Conservation (phyloP, 2,888 invertebrate species). For the Lithophane socia region DNA sequence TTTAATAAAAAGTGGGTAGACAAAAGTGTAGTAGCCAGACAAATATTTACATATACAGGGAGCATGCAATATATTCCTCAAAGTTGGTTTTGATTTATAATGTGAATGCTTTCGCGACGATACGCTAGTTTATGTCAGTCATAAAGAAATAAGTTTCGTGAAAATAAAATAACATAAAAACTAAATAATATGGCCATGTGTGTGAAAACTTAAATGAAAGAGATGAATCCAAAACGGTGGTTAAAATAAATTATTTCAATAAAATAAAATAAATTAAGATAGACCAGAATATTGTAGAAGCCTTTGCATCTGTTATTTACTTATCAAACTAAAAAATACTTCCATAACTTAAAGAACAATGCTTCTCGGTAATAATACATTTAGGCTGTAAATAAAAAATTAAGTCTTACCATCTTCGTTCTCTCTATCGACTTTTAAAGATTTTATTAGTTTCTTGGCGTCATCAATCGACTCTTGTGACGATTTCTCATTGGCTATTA, state of each 20-base stretch:
- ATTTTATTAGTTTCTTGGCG: constrained; percentile 86
- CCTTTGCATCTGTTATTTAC: neutral
- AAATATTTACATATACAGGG: constrained; percentile 65
- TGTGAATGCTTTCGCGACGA: constrained; percentile 10
- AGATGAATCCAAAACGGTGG: constrained; percentile 13
- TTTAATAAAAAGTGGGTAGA: constrained; percentile 16
- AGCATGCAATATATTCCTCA: constrained; percentile 83
- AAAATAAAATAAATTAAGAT: constrained; percentile 1
- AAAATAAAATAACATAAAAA: constrained; percentile 56
- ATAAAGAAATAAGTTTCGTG: neutral
- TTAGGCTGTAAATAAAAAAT: constrained; percentile 35
- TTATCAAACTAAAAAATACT: constrained; percentile 9
- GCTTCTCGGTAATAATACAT: constrained; percentile 34
- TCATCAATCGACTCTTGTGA: constrained; percentile 86
- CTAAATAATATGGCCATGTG: constrained; percentile 73
- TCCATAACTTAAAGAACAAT: constrained; percentile 39
- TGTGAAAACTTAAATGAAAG: constrained; percentile 61
- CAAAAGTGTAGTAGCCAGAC: constrained; percentile 42
- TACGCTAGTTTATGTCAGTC: neutral
- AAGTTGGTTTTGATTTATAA: constrained; percentile 79
- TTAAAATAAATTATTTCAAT: constrained; percentile 3
- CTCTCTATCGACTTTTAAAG: constrained; percentile 87
- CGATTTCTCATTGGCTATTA: constrained; percentile 79
- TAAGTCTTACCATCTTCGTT: constrained; percentile 87
- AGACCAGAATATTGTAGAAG: neutral